phyloP scores from a whole-genome alignment of 2,888 invertebrate species.

The Parapristionchus giblindavisi region DNA sequence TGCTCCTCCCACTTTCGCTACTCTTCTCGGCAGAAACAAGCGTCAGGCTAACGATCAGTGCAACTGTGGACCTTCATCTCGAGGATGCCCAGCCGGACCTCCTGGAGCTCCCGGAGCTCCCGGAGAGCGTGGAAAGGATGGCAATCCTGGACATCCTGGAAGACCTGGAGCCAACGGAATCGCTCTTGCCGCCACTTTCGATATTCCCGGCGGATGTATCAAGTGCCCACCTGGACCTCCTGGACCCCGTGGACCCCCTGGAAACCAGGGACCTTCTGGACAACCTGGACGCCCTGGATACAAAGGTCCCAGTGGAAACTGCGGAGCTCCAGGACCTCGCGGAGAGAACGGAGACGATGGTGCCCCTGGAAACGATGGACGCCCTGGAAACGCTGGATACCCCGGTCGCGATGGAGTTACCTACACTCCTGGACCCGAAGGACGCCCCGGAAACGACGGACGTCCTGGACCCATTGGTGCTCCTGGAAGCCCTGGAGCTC shows the following conservation, averaged over 20 bases:
- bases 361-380: constrained; percentile 10
- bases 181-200: constrained; percentile 55
- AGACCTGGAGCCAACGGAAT: constrained; percentile 56
- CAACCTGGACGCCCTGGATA: constrained; percentile 51
- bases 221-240: constrained; percentile 53
- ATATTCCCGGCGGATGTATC: constrained; percentile 60
- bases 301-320: constrained; percentile 44
- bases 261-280: constrained; percentile 53
- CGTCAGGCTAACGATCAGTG: constrained; percentile 55
- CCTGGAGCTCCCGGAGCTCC: constrained; percentile 57
- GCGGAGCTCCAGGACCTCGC: constrained; percentile 19
- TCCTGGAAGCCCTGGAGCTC: constrained; percentile 21
- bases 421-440: constrained; percentile 27
- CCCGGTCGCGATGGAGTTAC: constrained; percentile 50
- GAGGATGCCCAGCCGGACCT: constrained; percentile 60
- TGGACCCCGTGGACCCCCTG: constrained; percentile 54
- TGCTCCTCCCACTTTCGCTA: constrained; percentile 52
- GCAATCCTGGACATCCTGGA: constrained; percentile 56
- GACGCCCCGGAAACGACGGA: constrained; percentile 35
- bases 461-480: constrained; percentile 36
- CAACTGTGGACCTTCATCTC: constrained; percentile 56
- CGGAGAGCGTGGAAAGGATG: constrained; percentile 52
- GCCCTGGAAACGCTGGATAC: constrained; percentile 22
- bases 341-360: constrained; percentile 18
- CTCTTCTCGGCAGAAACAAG: constrained; percentile 52